Evolutionary conservation across 2,113 vertebrate genomes (phyloP), one percentile per base, ranked within the genome.

Genomic region (Poeciliopsis occidentalis): DNA sequence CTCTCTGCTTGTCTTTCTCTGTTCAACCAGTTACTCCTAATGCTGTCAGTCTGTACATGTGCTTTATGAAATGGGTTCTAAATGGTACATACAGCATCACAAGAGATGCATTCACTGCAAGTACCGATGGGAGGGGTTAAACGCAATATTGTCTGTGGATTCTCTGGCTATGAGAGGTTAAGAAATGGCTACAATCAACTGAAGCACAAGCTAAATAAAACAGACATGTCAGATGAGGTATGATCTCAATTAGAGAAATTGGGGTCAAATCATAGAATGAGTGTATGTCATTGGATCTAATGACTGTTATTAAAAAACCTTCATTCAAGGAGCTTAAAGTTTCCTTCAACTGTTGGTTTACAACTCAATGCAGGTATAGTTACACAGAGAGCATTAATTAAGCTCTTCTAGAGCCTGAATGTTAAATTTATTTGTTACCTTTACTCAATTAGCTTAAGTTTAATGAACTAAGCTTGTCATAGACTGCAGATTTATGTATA

Each of bases 21-120:
- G 30, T 34, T 64, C 27, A 37, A 8, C 51, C 51, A n/a, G 22
- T n/a, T 22, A 10, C 22, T 57, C 51, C 24, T 57, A 57, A 57
- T 37, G 39, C 34, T 11, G 22, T 65, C 72, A 51, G 47, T 57
- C 61, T 71, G 47, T 26, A 61, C 47, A 64, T 4, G 34, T 68
- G 77, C 72, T 60, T 69, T 62, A 62, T 60, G 41, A 73, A 29
- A 74, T n/a, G 22, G 29, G 31, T 63, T 47, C 71, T 80, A 75
- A 79, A 19, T 32, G 66, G 32, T 44, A 63, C 67, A 79, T 83
- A 81, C 71, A 80, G 30, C 65, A 71, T 82, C 68, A 71, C 66
- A 71, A 77, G 64, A 69, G 26, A 60, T 30, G 26, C 60, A 77
- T 47, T 75, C 31, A 57, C 57, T 63, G 69, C 26, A 69, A 60